Base-by-base conservation (phyloP, 2,797 vertebrate genomes). In the Syncerus caffer region DNA sequence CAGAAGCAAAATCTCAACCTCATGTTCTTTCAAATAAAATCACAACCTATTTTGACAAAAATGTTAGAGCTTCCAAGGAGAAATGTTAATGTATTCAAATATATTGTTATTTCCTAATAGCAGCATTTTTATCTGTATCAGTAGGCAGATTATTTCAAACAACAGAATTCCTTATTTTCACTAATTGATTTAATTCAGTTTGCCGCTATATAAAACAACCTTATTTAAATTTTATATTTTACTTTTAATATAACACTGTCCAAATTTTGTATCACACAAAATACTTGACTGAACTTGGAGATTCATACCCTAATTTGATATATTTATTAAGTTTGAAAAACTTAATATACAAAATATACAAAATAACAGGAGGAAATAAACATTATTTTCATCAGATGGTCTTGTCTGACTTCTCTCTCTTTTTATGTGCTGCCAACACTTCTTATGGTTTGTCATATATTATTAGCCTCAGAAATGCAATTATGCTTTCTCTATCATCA, bases 331-430 rank as follows among this genome's bases (percentile, higher is more conserved):
- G 11, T 19, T 92, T 93, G 38, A 89, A 19, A 98, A 93, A 97
- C 27, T 58, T 58, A 58, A 27, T 58, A 29, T 60, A 13, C 4
- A 58, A 58, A 60, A 23, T 83, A 4, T 42, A 89, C 17, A 88
- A 53, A 95, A 89, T 93, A 96, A 31, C 83, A 93, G n/a, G n/a
- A 95, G 31, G 31, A 96, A 97, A 82, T 92, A 82, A 91, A 96
- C 92, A 94, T 94, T 96, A 96, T 97, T 98, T 98, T 97, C 95
- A 98, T 97, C 93, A 96, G 60, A 90, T 45, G 96, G 80, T 92
- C 95, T 95, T 93, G 2, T 86, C 95, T 92, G 4, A 96, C 93
- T 96, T 93, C 27, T 98, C 95, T 96, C 7, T 91, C 29, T 97
- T 97, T 95, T 90, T 93, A 87, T 76, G 67, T 85, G 12, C 17